Evolutionary conservation across 2,113 vertebrate species (phyloP).

Genomic region (Corythoichthys intestinalis): DNA sequence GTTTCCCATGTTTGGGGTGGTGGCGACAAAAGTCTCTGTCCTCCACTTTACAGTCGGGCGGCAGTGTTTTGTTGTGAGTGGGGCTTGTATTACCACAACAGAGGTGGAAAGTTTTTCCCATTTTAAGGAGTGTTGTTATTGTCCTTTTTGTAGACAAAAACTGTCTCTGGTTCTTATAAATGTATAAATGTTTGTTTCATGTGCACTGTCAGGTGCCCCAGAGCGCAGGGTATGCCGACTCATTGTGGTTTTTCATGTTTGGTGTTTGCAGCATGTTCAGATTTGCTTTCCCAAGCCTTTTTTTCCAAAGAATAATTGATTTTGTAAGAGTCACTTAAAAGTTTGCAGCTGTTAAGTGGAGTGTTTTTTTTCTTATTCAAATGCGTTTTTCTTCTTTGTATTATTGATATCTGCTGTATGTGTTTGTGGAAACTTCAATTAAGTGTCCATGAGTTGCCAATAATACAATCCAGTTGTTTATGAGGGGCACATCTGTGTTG

Average conservation of each 20-base stretch:
- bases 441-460: conserved; percentile 14
- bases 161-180: too few species aligned
- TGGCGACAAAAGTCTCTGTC: too few species aligned
- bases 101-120: too few species aligned
- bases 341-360: not conserved
- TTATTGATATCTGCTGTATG: not conserved
- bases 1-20: too few species aligned
- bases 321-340: not conserved
- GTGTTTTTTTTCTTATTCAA: not conserved
- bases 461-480: conserved; percentile 19
- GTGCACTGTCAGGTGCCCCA: too few species aligned
- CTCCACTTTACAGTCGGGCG: too few species aligned
- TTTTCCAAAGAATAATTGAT: not conserved
- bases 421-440: conserved; percentile 4
- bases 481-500: conserved; percentile 36
- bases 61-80: too few species aligned
- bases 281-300: not conserved
- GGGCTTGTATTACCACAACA: too few species aligned
- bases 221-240: too few species aligned
- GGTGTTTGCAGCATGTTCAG: not conserved
- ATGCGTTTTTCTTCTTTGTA: not conserved
- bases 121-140: too few species aligned
- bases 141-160: too few species aligned
- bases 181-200: too few species aligned
- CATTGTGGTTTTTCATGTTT: not conserved